Conservation (phyloP, 2,797 vertebrate genomes). For the Selene dorsalis region DNA sequence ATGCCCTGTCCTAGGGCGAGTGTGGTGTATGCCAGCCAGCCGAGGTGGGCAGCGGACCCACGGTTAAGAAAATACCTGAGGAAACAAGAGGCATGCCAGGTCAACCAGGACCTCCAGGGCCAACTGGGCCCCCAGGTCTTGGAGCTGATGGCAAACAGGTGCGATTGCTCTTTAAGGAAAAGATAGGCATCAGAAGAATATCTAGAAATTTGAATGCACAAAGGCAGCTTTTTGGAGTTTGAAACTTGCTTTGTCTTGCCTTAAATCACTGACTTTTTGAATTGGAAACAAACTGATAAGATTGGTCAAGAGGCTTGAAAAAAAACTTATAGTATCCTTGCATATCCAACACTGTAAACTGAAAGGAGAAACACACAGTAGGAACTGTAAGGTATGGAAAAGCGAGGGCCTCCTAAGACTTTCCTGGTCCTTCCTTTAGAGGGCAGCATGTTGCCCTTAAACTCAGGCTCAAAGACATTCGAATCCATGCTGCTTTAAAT, state of each 20-base stretch:
- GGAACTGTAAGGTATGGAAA: background rate
- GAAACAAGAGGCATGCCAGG: slow-evolving; percentile 60
- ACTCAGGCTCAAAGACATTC: background rate
- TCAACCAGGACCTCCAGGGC: slow-evolving; percentile 74
- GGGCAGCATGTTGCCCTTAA: background rate
- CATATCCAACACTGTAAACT: background rate
- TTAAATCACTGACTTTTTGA: background rate
- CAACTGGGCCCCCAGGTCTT: slow-evolving; percentile 75
- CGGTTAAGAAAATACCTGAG: slow-evolving; percentile 64
- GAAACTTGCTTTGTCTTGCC: background rate
- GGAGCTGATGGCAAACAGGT: slow-evolving; percentile 82
- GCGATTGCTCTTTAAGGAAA: slow-evolving; percentile 4
- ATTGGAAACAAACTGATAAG: background rate
- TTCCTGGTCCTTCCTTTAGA: slow-evolving; percentile 8
- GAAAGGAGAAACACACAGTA: background rate
- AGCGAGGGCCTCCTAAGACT: background rate
- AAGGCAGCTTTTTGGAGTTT: slow-evolving; percentile 1
- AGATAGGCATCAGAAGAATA: background rate
- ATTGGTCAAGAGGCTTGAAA: background rate
- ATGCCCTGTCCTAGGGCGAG: slow-evolving; percentile 71
- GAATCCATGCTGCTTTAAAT: background rate
- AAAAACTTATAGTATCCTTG: background rate
- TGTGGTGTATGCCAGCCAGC: slow-evolving; percentile 75
- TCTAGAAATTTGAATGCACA: background rate
- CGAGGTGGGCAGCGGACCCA: slow-evolving; percentile 66